Evolutionary conservation across 2,113 vertebrate genomes (phyloP), one percentile per base, ranked within the genome.

Genomic region (Marmota flaviventris): DNA sequence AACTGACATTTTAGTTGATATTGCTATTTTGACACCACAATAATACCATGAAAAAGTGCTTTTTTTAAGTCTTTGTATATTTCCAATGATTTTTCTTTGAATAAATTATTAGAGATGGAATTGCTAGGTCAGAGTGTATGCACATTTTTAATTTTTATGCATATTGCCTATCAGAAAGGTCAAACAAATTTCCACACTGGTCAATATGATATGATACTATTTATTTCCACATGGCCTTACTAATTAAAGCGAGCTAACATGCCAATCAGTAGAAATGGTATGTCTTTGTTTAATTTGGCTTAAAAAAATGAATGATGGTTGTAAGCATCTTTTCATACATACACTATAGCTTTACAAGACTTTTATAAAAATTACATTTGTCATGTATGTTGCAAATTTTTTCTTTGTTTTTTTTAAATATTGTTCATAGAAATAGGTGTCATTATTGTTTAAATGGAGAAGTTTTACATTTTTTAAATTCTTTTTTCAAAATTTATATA

Each of bases 91-190:
- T 95, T 92, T 95, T 85, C 45, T 85, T 85, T 90, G 34, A 85
- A 96, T 95, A 88, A 91, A 94, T 95, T 32, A 75, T 37, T 69
- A 63, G 39, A 85, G 56, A 48, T 96, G 51, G 94, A 97, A 94
- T 94, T 93, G 16, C 18, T 83, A 95, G 53, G 89, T 95, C 93
- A 96, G 88, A 94, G 7, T 69, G 17, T 85, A 63, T 45, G 25
- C 4, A 69, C 27, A 83, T 77, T 96, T 97, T 77, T 75, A 91
- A 94, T 88, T 96, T 94, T 94, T 95, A 88, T 95, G 88, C 53
- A 94, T 96, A 95, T 82, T 94, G 81, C 45, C 25, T 96, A 96
- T 73, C 18, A 91, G 27, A 67, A 96, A 89, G 73, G 77, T 96
- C 20, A 5, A 91, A 72, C 34, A 89, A 90, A 88, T 88, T 92